These are phyloP conservation scores for Mus spretus DNA, from an alignment of 2,797 vertebrate species.

Conservation along the genomic window DNA sequence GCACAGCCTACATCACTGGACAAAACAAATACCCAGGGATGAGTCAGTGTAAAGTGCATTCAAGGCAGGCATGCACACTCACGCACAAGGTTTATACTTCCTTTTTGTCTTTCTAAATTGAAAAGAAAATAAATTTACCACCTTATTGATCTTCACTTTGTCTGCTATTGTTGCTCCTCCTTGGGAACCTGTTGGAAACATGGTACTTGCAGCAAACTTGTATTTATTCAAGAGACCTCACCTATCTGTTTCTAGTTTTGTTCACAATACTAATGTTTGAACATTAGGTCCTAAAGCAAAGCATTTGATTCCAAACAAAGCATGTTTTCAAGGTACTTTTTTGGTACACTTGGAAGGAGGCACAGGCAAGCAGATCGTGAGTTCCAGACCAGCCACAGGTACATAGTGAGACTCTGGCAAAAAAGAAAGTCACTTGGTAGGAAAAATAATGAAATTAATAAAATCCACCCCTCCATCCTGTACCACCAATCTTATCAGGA, in stretches of 20 bases:
- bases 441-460: not conserved
- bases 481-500: not conserved
- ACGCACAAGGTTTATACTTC: not conserved
- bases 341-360: not conserved
- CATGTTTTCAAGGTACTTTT: conserved; percentile 68
- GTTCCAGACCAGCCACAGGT: not conserved
- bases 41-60: not conserved
- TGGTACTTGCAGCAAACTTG: not conserved
- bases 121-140: not conserved
- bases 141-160: not conserved
- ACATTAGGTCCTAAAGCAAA: conserved; percentile 79
- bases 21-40: not conserved
- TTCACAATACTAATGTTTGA: conserved; percentile 65
- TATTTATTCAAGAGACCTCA: not conserved
- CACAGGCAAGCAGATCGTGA: not conserved
- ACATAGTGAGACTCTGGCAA: not conserved
- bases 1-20: rapidly evolving
- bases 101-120: not conserved
- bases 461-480: not conserved
- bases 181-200: not conserved
- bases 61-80: not conserved
- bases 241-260: conserved; percentile 47
- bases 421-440: not conserved
- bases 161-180: not conserved
- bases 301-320: conserved; percentile 71